Percentiles rank a stretch among this genome's conserved stretches.
Conservation (phyloP, 2,113 vertebrate genomes). For the Regulus satrapa region DNA sequence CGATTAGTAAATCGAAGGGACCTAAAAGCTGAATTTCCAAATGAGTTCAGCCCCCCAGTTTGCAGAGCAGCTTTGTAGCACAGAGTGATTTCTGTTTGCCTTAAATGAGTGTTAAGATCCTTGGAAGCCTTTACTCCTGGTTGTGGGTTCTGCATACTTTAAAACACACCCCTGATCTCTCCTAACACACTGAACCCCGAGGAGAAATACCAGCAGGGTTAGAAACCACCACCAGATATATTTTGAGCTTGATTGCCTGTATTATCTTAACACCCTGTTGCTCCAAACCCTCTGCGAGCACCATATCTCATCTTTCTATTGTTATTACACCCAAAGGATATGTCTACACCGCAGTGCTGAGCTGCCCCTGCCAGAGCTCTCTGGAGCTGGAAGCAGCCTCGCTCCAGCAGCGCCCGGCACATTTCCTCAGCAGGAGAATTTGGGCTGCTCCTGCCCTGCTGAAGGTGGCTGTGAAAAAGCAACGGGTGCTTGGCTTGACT, state of each 20-base stretch:
- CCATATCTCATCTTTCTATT: conserved; percentile 53
- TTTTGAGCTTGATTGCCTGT: conserved; percentile 37
- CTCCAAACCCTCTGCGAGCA: conserved; percentile 43
- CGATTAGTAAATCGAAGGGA: neutral
- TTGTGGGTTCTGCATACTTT: conserved; percentile 24
- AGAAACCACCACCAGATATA: conserved; percentile 60
- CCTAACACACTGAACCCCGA: conserved; percentile 32
- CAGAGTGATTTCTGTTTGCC: neutral
- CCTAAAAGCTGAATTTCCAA: neutral
- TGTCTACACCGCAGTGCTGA: conserved; percentile 7
- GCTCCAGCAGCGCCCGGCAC: neutral
- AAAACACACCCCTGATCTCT: conserved; percentile 35
- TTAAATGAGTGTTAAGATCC: neutral
- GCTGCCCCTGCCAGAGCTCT: conserved; percentile 37
- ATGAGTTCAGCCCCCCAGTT: neutral
- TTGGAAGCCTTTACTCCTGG: conserved; percentile 24
- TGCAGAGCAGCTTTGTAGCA: neutral
- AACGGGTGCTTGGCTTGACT: conserved; percentile 9
- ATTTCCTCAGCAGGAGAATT: neutral
- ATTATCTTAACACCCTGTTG: conserved; percentile 49
- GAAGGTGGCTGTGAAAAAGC: conserved; percentile 25
- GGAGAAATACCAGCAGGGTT: conserved; percentile 58
- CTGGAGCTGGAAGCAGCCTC: neutral
- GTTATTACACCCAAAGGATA: conserved; percentile 62
- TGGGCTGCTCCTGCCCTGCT: neutral